Conservation (phyloP, 2,113 vertebrate species). For the Carettochelys insculpta region DNA sequence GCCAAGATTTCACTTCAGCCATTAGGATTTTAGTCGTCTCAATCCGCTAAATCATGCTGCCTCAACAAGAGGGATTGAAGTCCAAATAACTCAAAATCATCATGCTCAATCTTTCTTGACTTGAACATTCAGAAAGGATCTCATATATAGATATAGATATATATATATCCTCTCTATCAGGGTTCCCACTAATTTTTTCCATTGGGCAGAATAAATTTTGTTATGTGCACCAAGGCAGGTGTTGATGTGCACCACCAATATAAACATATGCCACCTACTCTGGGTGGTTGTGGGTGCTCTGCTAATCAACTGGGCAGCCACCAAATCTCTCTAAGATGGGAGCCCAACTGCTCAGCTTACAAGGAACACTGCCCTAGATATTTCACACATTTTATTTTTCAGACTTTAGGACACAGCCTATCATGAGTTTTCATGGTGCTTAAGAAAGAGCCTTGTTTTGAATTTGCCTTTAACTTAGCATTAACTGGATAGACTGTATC, state of each 20-base stretch:
- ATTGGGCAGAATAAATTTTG: no score
- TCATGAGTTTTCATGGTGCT: constrained; percentile 24
- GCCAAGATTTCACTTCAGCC: neutral
- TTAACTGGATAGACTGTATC: constrained; percentile 27
- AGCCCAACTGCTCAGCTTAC: no score
- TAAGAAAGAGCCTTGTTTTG: constrained; percentile 47
- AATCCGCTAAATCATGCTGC: rapidly evolving
- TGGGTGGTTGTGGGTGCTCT: no score
- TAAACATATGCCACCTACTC: no score
- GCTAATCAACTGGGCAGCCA: no score
- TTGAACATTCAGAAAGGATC: rapidly evolving
- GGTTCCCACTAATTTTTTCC: no score
- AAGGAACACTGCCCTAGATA: no score
- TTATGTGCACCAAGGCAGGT: no score
- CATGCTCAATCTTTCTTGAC: neutral
- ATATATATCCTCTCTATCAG: neutral
- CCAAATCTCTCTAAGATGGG: no score
- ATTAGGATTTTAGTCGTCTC: neutral
- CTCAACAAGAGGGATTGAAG: neutral
- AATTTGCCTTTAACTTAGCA: constrained; percentile 44
- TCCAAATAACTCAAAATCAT: neutral
- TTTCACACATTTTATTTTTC: neutral
- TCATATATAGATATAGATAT: no score
- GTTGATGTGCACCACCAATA: no score
- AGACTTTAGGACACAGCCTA: neutral